Percentiles rank a stretch among this genome's conserved stretches.
These are phyloP conservation scores for Diacarnus erythraeanus DNA, from an alignment of 37 sponge, comb jelly and placozoan species.

Conservation along the genomic window DNA sequence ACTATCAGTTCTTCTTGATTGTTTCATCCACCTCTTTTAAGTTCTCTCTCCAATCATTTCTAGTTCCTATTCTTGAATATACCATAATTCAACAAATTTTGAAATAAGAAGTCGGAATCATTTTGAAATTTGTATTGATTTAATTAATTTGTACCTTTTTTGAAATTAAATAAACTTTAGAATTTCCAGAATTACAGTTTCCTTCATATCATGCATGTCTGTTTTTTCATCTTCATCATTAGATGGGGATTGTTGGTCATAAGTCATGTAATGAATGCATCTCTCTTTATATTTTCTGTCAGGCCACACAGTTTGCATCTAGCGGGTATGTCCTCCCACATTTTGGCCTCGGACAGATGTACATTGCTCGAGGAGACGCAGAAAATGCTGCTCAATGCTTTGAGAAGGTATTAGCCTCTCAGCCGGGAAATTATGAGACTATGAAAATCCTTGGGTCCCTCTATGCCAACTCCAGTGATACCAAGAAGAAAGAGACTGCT, in stretches of 20 bases:
- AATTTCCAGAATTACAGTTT: no score
- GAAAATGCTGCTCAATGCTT: slow-evolving; percentile 91
- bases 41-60: no score
- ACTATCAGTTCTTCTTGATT: no score
- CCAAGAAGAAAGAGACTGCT: slow-evolving; percentile 81
- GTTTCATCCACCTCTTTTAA: no score
- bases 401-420: slow-evolving; percentile 88
- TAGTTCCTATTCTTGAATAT: no score
- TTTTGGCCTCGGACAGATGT: slow-evolving; percentile 98
- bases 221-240: no score
- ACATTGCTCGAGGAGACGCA: slow-evolving; percentile 74
- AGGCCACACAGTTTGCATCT: slow-evolving; percentile 94
- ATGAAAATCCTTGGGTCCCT: slow-evolving; percentile 96
- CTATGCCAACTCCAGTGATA: slow-evolving; percentile 71
- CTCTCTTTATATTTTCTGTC: background rate
- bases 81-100: no score
- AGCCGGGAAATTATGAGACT: slow-evolving; percentile 94
- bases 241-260: background rate
- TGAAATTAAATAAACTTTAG: no score
- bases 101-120: no score
- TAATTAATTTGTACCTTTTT: no score
- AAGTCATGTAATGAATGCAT: background rate
- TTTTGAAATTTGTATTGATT: no score
- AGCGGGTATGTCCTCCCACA: slow-evolving; percentile 90
- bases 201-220: no score